Base-by-base conservation (phyloP, 53 echinoderm and acorn worm species). In the Hippasteria phrygiana region DNA sequence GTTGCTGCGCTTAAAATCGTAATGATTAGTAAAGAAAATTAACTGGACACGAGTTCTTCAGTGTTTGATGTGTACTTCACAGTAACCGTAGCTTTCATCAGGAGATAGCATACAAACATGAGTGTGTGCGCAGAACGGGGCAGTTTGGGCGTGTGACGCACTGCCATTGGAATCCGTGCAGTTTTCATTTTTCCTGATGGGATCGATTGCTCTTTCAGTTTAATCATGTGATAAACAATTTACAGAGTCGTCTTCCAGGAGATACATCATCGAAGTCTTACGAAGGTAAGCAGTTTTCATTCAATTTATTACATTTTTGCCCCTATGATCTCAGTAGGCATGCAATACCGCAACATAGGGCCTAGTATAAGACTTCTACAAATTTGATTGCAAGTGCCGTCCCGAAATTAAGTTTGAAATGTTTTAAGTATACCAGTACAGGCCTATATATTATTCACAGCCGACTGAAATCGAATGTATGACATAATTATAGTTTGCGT, bases 21-120 rank as follows among this genome's bases (percentile, higher is more conserved):
- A 67, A 67, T 67, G 69, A 67, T 33, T 35, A 36, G 14, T 16
- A 13, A 14, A 67, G 69, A 13, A 67, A 67, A 67, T 67, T 67
- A 67, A 35, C 6, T 26, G 36, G 69, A 67, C 69, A 67, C 69
- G 69, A 14, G 32, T 18, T 33, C 13, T 67, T 1, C 13, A 1
- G 17, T 59, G 59, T 18, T 59, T 67, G 37, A 26, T 67, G 37
- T 35, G 34, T 36, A 35, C n/a, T n/a, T n/a, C n/a, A n/a, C n/a
- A n/a, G n/a, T n/a, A n/a, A n/a, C n/a, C n/a, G n/a, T n/a, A n/a
- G n/a, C n/a, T 59, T 59, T 59, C 59, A 59, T 59, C 59, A 59
- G n/a, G 26, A n/a, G 59, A 59, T 59, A 59, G 59, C 59, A 59
- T 22, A 26, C 59, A 24, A n/a, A n/a, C n/a, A n/a, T n/a, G 59